Evolutionary conservation across 2,797 vertebrate species (phyloP).

Genomic region (Triplophysa bombifrons): DNA sequence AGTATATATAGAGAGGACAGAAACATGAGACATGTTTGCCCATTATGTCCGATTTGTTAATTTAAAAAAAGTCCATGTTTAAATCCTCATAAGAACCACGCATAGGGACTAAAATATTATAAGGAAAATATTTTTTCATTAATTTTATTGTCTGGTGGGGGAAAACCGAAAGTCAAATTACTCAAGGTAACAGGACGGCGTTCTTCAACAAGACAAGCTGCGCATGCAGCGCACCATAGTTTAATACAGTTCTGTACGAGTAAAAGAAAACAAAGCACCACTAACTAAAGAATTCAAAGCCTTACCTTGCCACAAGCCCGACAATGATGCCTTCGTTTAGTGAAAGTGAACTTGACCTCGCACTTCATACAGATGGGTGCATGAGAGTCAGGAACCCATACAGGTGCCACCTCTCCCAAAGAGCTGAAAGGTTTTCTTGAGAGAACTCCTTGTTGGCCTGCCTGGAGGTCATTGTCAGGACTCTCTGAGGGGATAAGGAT

Average conservation of each 20-base stretch:
- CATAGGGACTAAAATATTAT: too few species aligned
- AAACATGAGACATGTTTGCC: too few species aligned
- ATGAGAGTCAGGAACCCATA: constrained; percentile 98
- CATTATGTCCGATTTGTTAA: too few species aligned
- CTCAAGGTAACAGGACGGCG: neutral
- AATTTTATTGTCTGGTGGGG: too few species aligned
- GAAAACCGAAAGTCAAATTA: too few species aligned
- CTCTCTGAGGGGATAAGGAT: constrained; percentile 75
- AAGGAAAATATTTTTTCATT: neutral
- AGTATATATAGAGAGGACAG: too few species aligned
- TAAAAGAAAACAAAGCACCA: neutral
- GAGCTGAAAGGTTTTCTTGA: constrained; percentile 82
- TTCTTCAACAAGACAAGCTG: neutral
- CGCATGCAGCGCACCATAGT: neutral
- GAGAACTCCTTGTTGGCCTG: constrained; percentile 84
- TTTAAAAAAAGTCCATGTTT: too few species aligned
- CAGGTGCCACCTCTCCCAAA: constrained; percentile 93
- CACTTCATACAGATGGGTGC: constrained; percentile 98
- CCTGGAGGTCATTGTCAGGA: constrained; percentile 95
- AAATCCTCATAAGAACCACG: too few species aligned
- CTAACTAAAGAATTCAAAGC: neutral
- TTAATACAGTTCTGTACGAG: neutral
- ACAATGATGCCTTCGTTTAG: constrained; percentile 98
- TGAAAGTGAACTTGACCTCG: constrained; percentile 97
- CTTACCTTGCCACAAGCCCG: constrained; percentile 98